Evolutionary conservation across 2,888 invertebrate species (phyloP).

Genomic region (Drosophila greeni): DNA sequence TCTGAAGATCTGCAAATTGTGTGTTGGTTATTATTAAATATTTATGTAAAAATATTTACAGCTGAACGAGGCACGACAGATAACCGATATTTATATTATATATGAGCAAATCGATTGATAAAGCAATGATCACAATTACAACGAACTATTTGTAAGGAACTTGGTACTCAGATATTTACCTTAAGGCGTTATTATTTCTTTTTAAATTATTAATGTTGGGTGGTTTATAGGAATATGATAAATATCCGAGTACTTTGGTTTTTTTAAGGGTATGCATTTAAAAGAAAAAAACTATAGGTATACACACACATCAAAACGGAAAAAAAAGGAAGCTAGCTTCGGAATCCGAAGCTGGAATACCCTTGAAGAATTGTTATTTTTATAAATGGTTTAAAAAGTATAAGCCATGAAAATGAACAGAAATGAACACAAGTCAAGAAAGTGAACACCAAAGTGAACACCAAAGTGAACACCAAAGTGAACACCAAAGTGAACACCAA

Average conservation of each 20-base stretch:
- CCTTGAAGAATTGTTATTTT: not conserved
- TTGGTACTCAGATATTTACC: not conserved
- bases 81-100: not conserved
- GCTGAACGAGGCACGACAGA: constrained; percentile 3
- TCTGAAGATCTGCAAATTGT: constrained; percentile 74
- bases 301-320: not conserved
- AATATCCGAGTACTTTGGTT: not conserved
- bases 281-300: not conserved
- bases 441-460: too few species aligned
- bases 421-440: not conserved
- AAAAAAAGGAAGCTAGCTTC: not conserved
- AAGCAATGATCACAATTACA: not conserved
- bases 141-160: not conserved
- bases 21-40: constrained; percentile 44
- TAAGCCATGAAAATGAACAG: too few species aligned
- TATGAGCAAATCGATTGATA: constrained; percentile 2
- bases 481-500: too few species aligned
- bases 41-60: constrained; percentile 8
- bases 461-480: too few species aligned
- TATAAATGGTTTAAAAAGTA: too few species aligned
- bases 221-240: not conserved
- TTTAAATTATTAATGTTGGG: not conserved
- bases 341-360: not conserved
- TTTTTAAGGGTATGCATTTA: not conserved
- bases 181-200: not conserved